phyloP scores from a whole-genome alignment of 1,140 invertebrate species.

The Drosophila bocki region DNA sequence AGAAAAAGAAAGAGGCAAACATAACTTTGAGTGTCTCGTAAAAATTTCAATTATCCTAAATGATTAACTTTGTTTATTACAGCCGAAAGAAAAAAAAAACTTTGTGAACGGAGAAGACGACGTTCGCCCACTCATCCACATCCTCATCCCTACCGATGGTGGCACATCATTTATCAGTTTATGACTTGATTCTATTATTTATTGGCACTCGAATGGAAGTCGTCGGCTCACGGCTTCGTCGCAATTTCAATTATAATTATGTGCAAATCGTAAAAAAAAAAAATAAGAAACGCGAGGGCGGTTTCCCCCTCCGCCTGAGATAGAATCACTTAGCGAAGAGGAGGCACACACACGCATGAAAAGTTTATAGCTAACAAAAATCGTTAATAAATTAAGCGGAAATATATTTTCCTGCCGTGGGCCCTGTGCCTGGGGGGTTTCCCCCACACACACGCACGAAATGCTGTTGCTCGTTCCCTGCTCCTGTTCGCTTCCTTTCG shows the following conservation, averaged over 20 bases:
- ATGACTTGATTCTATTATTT: constrained; percentile 85
- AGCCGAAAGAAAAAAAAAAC: constrained; percentile 8
- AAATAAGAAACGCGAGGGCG: constrained; percentile 8
- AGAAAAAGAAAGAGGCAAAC: constrained; percentile 25
- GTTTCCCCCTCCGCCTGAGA: constrained; percentile 37
- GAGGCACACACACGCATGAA: constrained; percentile 45
- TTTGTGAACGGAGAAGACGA: constrained; percentile 5
- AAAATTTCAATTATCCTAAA: constrained; percentile 85
- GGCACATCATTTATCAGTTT: constrained; percentile 81
- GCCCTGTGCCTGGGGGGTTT: constrained; percentile 11
- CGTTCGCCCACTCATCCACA: constrained; percentile 31
- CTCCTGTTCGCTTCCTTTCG: constrained; percentile 57
- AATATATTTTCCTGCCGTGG: constrained; percentile 72
- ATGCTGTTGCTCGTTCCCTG: not conserved
- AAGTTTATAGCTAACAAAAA: constrained; percentile 81
- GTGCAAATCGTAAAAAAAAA: constrained; percentile 84
- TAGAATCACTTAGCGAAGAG: constrained; percentile 75
- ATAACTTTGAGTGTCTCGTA: constrained; percentile 76
- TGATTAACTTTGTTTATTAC: constrained; percentile 84
- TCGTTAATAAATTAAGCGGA: constrained; percentile 85
- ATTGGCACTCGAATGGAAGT: constrained; percentile 71
- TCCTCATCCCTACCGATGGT: constrained; percentile 11
- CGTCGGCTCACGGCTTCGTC: constrained; percentile 50
- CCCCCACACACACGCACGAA: not conserved
- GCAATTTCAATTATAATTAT: constrained; percentile 85